phyloP scores from a whole-genome alignment of 1,140 invertebrate species.

The Lerema accius region DNA sequence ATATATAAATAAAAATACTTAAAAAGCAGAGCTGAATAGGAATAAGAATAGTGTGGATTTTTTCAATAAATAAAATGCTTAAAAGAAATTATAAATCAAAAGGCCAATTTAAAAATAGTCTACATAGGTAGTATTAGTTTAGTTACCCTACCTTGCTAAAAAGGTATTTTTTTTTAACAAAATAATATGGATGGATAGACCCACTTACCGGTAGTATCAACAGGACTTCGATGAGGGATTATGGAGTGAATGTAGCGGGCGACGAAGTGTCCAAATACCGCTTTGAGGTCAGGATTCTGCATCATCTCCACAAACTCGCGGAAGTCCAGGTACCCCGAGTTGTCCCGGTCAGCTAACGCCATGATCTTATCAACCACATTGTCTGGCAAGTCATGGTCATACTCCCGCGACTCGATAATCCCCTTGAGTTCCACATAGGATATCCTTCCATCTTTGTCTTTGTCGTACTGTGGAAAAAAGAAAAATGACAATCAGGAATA shows the following conservation, averaged over 20 bases:
- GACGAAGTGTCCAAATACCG: constrained; percentile 84
- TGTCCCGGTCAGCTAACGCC: constrained; percentile 87
- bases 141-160: too few species aligned
- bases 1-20: too few species aligned
- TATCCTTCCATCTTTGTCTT: constrained; percentile 89
- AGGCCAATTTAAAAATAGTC: too few species aligned
- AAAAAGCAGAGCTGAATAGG: too few species aligned
- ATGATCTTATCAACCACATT: constrained; percentile 89
- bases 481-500: too few species aligned
- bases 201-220: constrained; percentile 70
- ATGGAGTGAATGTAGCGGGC: constrained; percentile 83
- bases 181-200: not conserved
- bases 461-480: constrained; percentile 87
- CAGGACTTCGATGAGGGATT: constrained; percentile 74
- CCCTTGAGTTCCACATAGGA: constrained; percentile 87
- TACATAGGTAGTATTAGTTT: too few species aligned
- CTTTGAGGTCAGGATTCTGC: constrained; percentile 84
- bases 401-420: constrained; percentile 85
- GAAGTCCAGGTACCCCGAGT: constrained; percentile 89
- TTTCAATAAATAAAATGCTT: too few species aligned
- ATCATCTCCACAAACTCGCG: constrained; percentile 92
- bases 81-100: too few species aligned
- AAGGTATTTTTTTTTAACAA: too few species aligned
- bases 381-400: constrained; percentile 88
- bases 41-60: too few species aligned